A percentile compares a stretch with the other conserved stretches of the same genome.
Evolutionary conservation across 2,888 invertebrate species (phyloP).

Genomic region (Dioctria linearis): DNA sequence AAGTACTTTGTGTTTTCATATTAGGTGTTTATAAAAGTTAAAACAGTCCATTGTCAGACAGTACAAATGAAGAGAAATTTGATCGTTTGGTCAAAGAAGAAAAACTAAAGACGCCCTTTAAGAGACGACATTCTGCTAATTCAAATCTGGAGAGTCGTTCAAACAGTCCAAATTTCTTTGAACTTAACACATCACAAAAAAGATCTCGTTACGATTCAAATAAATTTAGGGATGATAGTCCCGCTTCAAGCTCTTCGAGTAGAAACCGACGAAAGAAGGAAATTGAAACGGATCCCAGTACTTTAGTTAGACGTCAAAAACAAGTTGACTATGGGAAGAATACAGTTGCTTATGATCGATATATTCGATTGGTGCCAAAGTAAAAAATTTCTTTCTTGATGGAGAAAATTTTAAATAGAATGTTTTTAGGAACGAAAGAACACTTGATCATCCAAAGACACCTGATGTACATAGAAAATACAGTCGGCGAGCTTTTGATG

Average conservation of each 20-base stretch:
- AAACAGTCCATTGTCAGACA: constrained; percentile 63
- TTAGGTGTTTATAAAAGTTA: background rate
- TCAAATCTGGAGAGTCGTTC: constrained; percentile 66
- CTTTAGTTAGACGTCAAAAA: constrained; percentile 87
- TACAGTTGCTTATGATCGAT: constrained; percentile 88
- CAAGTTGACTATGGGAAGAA: constrained; percentile 97
- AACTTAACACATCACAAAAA: background rate
- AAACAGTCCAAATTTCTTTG: constrained; percentile 63
- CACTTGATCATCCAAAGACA: constrained; percentile 86
- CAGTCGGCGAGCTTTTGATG: constrained; percentile 94
- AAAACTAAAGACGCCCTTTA: constrained; percentile 70
- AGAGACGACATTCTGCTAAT: constrained; percentile 68
- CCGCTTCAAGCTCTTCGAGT: constrained; percentile 63
- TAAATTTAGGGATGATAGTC: constrained; percentile 22
- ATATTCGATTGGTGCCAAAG: constrained; percentile 79
- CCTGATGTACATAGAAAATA: constrained; percentile 91
- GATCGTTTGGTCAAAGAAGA: constrained; percentile 68
- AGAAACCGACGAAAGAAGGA: constrained; percentile 63
- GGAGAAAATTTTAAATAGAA: constrained; percentile 1
- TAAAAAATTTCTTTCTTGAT: constrained; percentile 65
- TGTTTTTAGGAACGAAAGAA: constrained; percentile 75
- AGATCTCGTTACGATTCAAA: background rate
- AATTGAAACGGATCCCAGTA: constrained; percentile 80
- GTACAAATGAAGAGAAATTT: constrained; percentile 69
- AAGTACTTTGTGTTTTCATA: background rate